Evolutionary conservation across 2,113 vertebrate species (phyloP).

Genomic region (Colius striatus): DNA sequence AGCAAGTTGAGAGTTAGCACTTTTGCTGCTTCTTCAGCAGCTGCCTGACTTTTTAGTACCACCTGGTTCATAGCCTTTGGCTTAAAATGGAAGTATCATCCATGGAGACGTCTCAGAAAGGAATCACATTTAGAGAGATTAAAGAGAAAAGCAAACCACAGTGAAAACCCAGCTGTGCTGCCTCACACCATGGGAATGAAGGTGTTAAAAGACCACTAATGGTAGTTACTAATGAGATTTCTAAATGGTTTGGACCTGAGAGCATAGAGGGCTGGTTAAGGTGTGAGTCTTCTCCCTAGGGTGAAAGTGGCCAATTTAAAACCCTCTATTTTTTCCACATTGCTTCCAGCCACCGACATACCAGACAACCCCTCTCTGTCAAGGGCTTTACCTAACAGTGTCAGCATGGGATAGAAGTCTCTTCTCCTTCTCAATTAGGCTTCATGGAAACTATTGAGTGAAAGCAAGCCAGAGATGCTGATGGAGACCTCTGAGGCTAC

Average conservation of each 20-base stretch:
- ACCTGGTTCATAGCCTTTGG: not conserved
- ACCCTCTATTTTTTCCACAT: not conserved
- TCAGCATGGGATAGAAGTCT: accelerated
- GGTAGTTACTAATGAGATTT: not conserved
- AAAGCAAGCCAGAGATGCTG: not conserved
- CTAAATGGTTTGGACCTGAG: not conserved
- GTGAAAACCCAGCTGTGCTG: not conserved
- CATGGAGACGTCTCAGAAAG: not conserved
- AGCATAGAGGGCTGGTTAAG: not conserved
- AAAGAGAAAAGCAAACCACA: not conserved
- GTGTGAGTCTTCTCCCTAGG: not conserved
- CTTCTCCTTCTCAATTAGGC: not conserved
- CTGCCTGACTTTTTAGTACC: not conserved
- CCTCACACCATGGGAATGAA: not conserved
- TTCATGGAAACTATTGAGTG: not conserved
- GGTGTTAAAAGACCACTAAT: not conserved
- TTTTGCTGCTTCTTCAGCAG: not conserved
- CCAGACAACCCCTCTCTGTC: not conserved
- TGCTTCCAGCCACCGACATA: not conserved
- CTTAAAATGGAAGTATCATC: not conserved
- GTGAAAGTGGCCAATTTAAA: not conserved
- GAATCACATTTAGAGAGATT: not conserved
- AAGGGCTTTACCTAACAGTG: not conserved
- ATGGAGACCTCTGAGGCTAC: not conserved
- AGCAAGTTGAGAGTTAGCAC: not conserved